phyloP scores from a whole-genome alignment of 2,113 vertebrate species.

The Pterocles gutturalis region DNA sequence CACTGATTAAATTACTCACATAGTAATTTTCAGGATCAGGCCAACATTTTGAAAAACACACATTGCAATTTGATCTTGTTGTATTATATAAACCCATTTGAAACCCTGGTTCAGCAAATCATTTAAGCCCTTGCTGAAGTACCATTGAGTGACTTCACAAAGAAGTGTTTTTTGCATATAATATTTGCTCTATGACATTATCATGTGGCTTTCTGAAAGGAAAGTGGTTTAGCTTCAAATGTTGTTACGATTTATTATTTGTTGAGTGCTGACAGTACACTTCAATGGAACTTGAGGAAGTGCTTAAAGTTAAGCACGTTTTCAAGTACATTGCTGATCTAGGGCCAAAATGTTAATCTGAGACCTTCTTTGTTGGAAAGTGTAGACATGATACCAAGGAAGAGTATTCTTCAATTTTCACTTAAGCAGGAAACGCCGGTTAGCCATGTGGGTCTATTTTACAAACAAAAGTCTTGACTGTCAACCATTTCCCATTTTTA shows the following conservation, averaged over 20 bases:
- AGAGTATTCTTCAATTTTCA: background rate
- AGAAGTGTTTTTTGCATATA: conserved; percentile 38
- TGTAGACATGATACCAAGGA: conserved; percentile 23
- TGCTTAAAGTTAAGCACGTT: conserved; percentile 66
- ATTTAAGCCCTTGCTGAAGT: conserved; percentile 31
- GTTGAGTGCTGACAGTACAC: conserved; percentile 62
- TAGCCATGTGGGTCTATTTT: background rate
- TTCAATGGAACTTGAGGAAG: conserved; percentile 55
- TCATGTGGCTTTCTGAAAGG: conserved; percentile 38
- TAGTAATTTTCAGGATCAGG: conserved; percentile 50
- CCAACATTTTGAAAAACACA: conserved; percentile 11
- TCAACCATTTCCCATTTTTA: background rate
- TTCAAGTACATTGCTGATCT: conserved; percentile 59
- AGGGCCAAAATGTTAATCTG: conserved; percentile 57
- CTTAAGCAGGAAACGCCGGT: background rate
- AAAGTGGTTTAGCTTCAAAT: conserved; percentile 51
- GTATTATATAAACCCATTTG: conserved; percentile 15
- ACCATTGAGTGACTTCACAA: conserved; percentile 15
- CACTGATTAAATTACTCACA: conserved; percentile 50
- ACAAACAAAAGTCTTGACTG: background rate
- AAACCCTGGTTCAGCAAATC: conserved; percentile 26
- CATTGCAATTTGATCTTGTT: conserved; percentile 47
- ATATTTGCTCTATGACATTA: conserved; percentile 37
- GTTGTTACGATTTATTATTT: conserved; percentile 45
- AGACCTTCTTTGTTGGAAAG: conserved; percentile 20